Conservation (phyloP, 2,888 invertebrate genomes). For the Pycnomerus fuliginosus region DNA sequence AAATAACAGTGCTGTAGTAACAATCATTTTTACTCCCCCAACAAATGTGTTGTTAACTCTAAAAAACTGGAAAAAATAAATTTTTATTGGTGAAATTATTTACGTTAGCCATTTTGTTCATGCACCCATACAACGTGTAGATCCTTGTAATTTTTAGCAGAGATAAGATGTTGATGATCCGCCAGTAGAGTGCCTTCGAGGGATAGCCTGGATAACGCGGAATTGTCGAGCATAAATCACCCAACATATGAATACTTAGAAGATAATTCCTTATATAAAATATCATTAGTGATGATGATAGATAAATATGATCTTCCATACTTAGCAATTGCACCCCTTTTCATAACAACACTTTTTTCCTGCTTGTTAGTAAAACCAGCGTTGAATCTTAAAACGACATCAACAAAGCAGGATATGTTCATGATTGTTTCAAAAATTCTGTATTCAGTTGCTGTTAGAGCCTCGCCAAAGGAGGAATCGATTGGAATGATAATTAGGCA, state of each 20-base stretch:
- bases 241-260: too few species aligned
- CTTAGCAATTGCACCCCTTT: constrained; percentile 7
- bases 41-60: neutral
- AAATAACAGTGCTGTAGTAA: constrained; percentile 4
- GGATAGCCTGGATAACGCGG: too few species aligned
- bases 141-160: constrained; percentile 8
- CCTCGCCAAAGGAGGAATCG: constrained; percentile 6
- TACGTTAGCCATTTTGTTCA: constrained; percentile 6
- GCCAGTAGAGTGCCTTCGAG: too few species aligned
- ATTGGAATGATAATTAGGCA: constrained; percentile 6
- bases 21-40: neutral
- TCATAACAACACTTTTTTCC: constrained; percentile 8
- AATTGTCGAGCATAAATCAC: too few species aligned
- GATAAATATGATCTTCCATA: neutral
- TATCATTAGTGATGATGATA: neutral
- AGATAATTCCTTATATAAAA: constrained; percentile 3
- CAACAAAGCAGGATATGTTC: constrained; percentile 1
- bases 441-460: neutral
- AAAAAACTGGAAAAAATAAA: constrained; percentile 8
- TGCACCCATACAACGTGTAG: constrained; percentile 7
- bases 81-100: too few species aligned
- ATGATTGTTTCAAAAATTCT: constrained; percentile 36
- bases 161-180: constrained; percentile 1
- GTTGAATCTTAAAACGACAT: constrained; percentile 9
- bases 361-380: constrained; percentile 8